phyloP scores from a whole-genome alignment of 2,113 vertebrate genomes.

The Eurypyga helias region DNA sequence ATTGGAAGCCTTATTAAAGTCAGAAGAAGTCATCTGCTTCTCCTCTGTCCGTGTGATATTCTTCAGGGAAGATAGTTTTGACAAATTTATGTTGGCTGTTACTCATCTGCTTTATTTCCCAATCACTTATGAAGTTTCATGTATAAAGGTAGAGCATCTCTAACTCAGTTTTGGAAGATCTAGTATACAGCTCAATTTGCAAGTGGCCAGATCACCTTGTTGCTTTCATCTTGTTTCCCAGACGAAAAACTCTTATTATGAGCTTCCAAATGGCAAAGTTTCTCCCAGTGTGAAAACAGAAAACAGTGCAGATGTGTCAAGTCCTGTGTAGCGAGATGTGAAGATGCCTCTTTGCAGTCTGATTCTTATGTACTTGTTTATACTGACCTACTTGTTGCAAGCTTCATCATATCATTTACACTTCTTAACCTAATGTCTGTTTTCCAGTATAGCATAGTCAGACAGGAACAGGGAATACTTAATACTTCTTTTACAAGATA shows the following conservation, averaged over 20 bases:
- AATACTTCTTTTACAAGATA: not conserved
- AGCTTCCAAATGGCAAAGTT: not conserved
- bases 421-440: not conserved
- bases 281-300: not conserved
- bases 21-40: not conserved
- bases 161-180: not conserved
- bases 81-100: not conserved
- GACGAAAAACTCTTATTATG: not conserved
- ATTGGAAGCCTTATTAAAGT: not conserved
- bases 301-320: not conserved
- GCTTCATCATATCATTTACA: not conserved
- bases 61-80: not conserved
- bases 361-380: not conserved
- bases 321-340: not conserved
- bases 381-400: not conserved
- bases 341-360: not conserved
- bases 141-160: not conserved
- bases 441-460: not conserved
- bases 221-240: not conserved
- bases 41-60: not conserved
- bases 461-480: not conserved
- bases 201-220: not conserved
- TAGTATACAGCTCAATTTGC: not conserved
- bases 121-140: not conserved
- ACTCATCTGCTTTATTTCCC: not conserved